phyloP scores from a whole-genome alignment of 2,888 invertebrate species.

The Sarcophaga variegata region DNA sequence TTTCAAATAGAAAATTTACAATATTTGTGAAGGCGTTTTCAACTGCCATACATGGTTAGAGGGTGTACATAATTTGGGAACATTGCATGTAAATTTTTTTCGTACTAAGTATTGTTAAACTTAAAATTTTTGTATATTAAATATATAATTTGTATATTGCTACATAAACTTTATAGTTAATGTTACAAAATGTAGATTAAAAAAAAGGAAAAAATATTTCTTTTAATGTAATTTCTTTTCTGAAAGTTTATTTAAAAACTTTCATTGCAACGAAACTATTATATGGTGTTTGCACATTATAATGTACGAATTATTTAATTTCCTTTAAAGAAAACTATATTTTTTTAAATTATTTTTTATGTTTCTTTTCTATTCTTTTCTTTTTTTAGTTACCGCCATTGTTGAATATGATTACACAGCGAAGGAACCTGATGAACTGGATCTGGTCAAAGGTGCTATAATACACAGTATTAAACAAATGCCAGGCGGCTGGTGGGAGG shows the following conservation, averaged over 20 bases:
- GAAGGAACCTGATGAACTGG: conserved; percentile 92
- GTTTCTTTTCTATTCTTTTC: conserved; percentile 11
- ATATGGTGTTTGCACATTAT: not conserved
- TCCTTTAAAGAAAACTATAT: not conserved
- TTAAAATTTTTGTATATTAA: not conserved
- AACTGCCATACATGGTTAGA: conserved; percentile 31
- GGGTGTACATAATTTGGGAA: conserved; percentile 57
- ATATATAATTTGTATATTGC: not conserved
- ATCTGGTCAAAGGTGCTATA: conserved; percentile 91
- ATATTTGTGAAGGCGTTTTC: conserved; percentile 48
- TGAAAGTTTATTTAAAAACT: too few species aligned
- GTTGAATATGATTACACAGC: conserved; percentile 94
- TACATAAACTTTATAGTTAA: not conserved
- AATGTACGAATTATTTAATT: not conserved
- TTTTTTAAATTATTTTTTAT: not conserved
- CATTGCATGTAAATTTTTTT: conserved; percentile 54
- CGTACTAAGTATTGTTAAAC: conserved; percentile 24
- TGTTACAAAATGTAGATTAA: not conserved
- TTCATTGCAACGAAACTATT: too few species aligned
- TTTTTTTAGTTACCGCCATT: conserved; percentile 87
- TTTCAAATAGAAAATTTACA: not conserved
- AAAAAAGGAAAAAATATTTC: not conserved
- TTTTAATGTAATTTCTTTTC: too few species aligned
- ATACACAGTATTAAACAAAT: conserved; percentile 90
- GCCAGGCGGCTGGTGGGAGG: conserved; percentile 95